phyloP scores from a whole-genome alignment of 2,797 vertebrate species.

The Sphenodon punctatus region DNA sequence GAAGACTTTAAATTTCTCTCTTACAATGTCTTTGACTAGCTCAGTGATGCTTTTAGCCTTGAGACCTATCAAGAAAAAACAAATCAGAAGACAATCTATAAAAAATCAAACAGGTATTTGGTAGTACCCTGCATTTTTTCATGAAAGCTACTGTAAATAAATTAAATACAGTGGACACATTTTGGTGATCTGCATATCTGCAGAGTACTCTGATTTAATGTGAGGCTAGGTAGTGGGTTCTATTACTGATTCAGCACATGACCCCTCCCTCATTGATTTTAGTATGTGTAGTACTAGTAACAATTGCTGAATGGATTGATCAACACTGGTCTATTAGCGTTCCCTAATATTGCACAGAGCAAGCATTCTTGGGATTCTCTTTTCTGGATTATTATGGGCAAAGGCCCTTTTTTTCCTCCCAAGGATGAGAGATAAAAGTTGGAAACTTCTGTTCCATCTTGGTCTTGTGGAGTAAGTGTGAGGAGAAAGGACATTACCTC shows the following conservation, averaged over 20 bases:
- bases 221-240: too few species aligned
- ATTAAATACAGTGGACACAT: background rate
- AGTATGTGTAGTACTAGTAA: too few species aligned
- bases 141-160: background rate
- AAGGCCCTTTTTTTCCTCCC: background rate
- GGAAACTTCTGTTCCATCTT: background rate
- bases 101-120: background rate
- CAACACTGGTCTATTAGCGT: too few species aligned
- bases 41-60: constrained; percentile 72
- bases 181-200: too few species aligned
- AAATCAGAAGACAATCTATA: background rate
- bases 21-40: constrained; percentile 67
- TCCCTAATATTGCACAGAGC: too few species aligned
- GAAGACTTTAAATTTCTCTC: constrained; percentile 69
- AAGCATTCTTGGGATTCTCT: too few species aligned
- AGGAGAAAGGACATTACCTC: background rate
- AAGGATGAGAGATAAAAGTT: background rate
- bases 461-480: background rate
- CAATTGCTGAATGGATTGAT: too few species aligned
- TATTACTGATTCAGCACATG: too few species aligned
- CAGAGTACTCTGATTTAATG: too few species aligned
- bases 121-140: background rate
- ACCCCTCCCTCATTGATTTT: too few species aligned
- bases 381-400: too few species aligned
- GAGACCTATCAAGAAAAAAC: constrained; percentile 62